phyloP scores from a whole-genome alignment of 2,113 vertebrate genomes.

The Chaetodon trifascialis region DNA sequence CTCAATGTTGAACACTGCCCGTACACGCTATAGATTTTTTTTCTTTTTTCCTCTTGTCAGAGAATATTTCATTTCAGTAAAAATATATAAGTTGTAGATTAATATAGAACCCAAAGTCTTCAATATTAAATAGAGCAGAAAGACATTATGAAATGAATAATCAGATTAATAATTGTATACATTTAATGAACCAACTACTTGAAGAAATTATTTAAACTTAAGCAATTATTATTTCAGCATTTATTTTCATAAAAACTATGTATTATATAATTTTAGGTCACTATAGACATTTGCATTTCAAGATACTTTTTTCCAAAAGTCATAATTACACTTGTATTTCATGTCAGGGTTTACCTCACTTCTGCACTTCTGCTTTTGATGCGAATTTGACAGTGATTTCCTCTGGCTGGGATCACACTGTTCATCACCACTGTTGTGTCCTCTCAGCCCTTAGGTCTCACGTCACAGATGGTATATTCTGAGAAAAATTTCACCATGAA shows the following conservation, averaged over 20 bases:
- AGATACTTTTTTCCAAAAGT: too few species aligned
- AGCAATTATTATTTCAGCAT: neutral
- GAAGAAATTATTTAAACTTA: neutral
- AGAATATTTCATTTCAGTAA: neutral
- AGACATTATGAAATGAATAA: too few species aligned
- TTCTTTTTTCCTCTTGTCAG: neutral
- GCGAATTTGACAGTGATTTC: neutral
- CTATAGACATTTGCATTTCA: too few species aligned
- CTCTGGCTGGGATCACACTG: neutral
- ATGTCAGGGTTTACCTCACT: too few species aligned
- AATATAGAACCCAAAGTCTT: neutral
- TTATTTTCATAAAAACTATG: neutral
- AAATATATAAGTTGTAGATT: neutral
- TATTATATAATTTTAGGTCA: neutral
- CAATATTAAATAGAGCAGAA: neutral
- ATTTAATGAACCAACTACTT: neutral
- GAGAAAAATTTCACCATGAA: slow-evolving; percentile 1
- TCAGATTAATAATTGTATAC: too few species aligned
- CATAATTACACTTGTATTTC: too few species aligned
- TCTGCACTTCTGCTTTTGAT: neutral
- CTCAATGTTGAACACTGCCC: slow-evolving; percentile 34
- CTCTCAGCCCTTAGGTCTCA: neutral
- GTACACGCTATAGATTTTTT: neutral
- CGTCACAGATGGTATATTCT: neutral
- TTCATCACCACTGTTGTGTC: neutral